phyloP scores from a whole-genome alignment of 92 coral and sea anemone genomes.

The Porites evermanni region DNA sequence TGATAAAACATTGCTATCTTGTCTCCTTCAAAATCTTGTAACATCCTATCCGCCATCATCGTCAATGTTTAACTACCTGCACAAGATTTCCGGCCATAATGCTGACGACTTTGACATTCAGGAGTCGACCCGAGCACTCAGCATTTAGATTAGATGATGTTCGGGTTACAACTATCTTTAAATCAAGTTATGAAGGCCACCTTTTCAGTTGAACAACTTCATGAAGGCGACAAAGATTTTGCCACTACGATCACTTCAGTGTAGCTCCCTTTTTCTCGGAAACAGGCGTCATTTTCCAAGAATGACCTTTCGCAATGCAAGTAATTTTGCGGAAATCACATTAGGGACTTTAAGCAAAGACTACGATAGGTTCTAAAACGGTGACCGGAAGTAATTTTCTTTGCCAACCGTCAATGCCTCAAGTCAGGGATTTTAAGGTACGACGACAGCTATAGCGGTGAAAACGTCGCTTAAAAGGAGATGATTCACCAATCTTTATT shows the following conservation, averaged over 20 bases:
- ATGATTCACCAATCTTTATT: too few species aligned
- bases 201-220: not conserved
- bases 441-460: too few species aligned
- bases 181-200: not conserved
- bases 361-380: too few species aligned
- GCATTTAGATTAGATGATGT: not conserved
- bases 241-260: not conserved
- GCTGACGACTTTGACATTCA: not conserved
- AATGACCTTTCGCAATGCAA: not conserved
- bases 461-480: not conserved
- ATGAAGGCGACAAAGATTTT: too few species aligned
- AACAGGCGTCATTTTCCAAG: not conserved
- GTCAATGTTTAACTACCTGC: not conserved
- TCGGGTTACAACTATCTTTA: not conserved
- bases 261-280: not conserved
- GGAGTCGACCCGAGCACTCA: not conserved
- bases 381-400: too few species aligned
- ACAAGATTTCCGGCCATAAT: not conserved
- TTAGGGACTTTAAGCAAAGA: too few species aligned
- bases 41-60: not conserved
- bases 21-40: not conserved
- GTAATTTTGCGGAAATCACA: too few species aligned
- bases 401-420: too few species aligned
- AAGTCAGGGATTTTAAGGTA: too few species aligned
- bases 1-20: conserved; percentile 22